Percentiles rank a stretch among this genome's conserved stretches.
phyloP scores from a whole-genome alignment of 2,888 invertebrate species.

The Idaea biselata region DNA sequence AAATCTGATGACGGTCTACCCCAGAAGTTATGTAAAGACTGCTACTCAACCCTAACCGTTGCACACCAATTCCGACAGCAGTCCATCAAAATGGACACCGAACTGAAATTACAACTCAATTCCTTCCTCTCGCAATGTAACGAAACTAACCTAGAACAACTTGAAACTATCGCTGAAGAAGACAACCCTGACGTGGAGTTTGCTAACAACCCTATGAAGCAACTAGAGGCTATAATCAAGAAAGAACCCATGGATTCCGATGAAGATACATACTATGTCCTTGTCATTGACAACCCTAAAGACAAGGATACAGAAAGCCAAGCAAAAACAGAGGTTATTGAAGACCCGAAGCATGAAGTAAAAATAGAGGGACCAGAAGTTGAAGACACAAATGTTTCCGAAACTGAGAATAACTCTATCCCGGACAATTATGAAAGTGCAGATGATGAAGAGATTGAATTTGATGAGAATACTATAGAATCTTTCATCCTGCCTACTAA shows the following conservation, averaged over 20 bases:
- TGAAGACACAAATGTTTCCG: constrained; percentile 11
- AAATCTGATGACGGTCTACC: constrained; percentile 64
- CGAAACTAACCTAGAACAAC: constrained; percentile 30
- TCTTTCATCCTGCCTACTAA: constrained; percentile 61
- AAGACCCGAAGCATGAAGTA: neutral
- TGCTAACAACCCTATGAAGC: constrained; percentile 60
- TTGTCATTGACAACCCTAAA: constrained; percentile 68
- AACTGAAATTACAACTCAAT: constrained; percentile 59
- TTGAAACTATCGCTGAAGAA: constrained; percentile 26
- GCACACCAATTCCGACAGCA: constrained; percentile 69
- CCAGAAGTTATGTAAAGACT: constrained; percentile 65
- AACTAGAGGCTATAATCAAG: constrained; percentile 66
- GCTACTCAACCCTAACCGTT: constrained; percentile 56
- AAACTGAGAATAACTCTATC: neutral
- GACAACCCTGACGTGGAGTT: constrained; percentile 42
- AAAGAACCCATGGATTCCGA: constrained; percentile 66
- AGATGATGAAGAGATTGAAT: constrained; percentile 32
- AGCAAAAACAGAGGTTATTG: constrained; percentile 11
- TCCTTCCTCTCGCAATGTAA: constrained; percentile 42
- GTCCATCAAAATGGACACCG: constrained; percentile 70
- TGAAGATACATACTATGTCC: constrained; percentile 73
- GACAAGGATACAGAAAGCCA: constrained; percentile 39
- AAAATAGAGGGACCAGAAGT: constrained; percentile 23
- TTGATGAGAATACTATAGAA: constrained; percentile 55
- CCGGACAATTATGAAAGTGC: constrained; percentile 14